Percentiles rank a stretch among this genome's conserved stretches.
These are phyloP conservation scores for Clarias macrocephalus DNA, from an alignment of 2,113 vertebrate genomes.

Conservation along the genomic window DNA sequence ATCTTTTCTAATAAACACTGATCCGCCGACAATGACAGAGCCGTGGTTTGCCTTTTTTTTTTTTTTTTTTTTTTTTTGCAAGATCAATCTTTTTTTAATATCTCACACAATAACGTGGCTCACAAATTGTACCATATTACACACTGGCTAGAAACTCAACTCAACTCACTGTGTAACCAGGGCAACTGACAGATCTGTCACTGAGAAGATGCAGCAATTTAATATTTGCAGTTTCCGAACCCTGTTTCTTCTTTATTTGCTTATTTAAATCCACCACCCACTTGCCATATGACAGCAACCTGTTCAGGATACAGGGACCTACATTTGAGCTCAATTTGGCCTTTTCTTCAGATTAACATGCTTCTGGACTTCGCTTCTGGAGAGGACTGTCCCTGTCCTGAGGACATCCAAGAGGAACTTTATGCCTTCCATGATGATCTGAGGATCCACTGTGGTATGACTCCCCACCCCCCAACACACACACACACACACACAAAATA, in stretches of 20 bases:
- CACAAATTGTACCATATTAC: background rate
- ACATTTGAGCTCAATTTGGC: background rate
- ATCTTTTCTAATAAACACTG: conserved; percentile 4
- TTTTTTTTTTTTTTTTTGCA: background rate
- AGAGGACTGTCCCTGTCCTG: conserved; percentile 94
- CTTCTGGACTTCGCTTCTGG: conserved; percentile 91
- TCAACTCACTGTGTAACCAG: conserved; percentile 4
- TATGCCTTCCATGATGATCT: conserved; percentile 91
- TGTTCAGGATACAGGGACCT: background rate
- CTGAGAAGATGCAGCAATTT: conserved; percentile 19
- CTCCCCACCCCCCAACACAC: conserved; percentile 1
- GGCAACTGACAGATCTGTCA: conserved; percentile 23
- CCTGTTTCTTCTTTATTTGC: conserved; percentile 16
- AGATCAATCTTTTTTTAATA: conserved; percentile 6
- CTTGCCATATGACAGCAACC: background rate
- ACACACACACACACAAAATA: background rate
- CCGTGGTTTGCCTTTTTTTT: background rate
- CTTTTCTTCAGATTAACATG: conserved; percentile 88
- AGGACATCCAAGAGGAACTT: conserved; percentile 88
- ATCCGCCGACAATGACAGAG: background rate
- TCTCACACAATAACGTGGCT: background rate
- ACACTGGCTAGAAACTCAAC: conserved; percentile 2
- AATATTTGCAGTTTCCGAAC: conserved; percentile 10
- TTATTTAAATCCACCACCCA: background rate
- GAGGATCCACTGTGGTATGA: conserved; percentile 88